Evolutionary conservation across 2,888 invertebrate species (phyloP).

Genomic region (Oasisia sp.): DNA sequence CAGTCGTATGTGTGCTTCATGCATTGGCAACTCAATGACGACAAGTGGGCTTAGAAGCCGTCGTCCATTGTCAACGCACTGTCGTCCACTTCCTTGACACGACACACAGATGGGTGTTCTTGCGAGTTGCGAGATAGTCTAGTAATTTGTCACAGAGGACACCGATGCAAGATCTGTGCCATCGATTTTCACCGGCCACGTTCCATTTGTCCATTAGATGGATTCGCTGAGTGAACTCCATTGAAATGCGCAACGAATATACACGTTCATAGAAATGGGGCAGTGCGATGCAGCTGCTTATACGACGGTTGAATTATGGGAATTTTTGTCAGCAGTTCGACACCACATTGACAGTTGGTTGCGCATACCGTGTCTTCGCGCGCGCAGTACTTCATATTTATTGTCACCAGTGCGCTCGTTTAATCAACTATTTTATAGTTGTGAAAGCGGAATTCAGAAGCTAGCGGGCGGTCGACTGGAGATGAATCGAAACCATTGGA

Average conservation of each 20-base stretch:
- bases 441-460: not conserved
- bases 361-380: not conserved
- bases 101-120: not conserved
- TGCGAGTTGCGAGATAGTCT: not conserved
- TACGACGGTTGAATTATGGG: not conserved
- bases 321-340: not conserved
- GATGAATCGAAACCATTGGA: not conserved
- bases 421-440: not conserved
- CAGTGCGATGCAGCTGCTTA: not conserved
- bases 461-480: not conserved
- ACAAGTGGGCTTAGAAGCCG: not conserved
- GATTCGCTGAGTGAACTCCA: not conserved
- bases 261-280: not conserved
- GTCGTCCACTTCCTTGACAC: not conserved
- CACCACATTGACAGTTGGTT: not conserved
- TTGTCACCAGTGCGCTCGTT: not conserved
- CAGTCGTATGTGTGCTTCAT: too few relatives aligned
- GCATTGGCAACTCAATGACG: too few relatives aligned
- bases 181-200: not conserved
- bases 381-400: not conserved
- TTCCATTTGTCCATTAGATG: not conserved
- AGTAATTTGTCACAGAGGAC: not conserved
- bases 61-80: not conserved
- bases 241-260: constrained; percentile 7
- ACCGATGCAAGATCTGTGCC: not conserved